Conservation (phyloP, 23 tunicate species). For the Halocynthia aurantium region DNA sequence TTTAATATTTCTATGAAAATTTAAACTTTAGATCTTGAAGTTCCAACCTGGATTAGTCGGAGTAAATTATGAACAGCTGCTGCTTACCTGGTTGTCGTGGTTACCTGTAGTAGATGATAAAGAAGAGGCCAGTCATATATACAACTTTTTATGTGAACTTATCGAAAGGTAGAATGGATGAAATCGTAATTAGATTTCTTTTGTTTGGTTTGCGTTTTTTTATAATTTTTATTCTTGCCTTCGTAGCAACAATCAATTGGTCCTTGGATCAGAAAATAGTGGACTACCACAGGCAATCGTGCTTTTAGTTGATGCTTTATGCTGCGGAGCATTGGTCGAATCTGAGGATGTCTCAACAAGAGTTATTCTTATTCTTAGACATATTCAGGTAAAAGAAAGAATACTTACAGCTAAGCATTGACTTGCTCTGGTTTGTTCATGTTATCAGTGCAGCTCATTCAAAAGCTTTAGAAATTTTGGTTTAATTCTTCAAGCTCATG, state of each 20-base stretch:
- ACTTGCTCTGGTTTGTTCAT: neutral
- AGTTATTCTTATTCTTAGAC: slow-evolving; percentile 47
- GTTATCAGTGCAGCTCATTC: neutral
- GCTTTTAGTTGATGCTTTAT: slow-evolving; percentile 74
- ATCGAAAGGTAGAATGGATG: slow-evolving; percentile 64
- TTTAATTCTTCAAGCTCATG: too few species aligned
- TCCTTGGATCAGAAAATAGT: slow-evolving; percentile 65
- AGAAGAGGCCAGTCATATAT: slow-evolving; percentile 93
- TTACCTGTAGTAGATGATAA: slow-evolving; percentile 94
- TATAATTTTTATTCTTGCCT: neutral
- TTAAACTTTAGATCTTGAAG: slow-evolving; percentile 32
- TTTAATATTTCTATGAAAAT: neutral
- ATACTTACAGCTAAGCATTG: neutral
- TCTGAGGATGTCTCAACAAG: slow-evolving; percentile 40
- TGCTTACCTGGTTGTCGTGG: slow-evolving; percentile 91
- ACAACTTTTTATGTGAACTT: slow-evolving; percentile 73
- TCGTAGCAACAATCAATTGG: slow-evolving; percentile 48
- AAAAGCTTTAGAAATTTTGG: neutral
- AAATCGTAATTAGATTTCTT: neutral
- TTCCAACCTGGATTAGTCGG: slow-evolving; percentile 58
- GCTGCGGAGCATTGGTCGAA: slow-evolving; percentile 61
- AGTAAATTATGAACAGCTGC: slow-evolving; percentile 26
- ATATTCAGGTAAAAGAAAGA: slow-evolving; percentile 44
- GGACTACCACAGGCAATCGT: slow-evolving; percentile 65
- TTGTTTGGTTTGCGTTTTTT: neutral